Evolutionary conservation across 2,797 vertebrate species (phyloP).

Genomic region (Gallinago stenura): DNA sequence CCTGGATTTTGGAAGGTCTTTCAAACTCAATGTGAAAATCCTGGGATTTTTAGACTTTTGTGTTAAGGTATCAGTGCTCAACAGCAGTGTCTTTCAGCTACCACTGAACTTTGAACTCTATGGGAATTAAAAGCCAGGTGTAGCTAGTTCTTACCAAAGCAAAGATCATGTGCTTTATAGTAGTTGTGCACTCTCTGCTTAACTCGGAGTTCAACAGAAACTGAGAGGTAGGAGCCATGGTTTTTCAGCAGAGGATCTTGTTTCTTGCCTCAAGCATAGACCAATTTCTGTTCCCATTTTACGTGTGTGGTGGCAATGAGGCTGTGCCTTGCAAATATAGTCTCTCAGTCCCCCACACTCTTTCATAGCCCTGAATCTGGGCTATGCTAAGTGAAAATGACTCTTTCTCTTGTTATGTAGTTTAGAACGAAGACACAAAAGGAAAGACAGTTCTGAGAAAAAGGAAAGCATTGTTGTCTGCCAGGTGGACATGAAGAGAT

Average conservation of each 20-base stretch:
- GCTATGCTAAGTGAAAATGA: neutral
- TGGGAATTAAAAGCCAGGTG: neutral
- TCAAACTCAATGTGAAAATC: neutral
- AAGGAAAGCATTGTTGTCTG: neutral
- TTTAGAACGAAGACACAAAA: neutral
- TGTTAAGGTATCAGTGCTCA: neutral
- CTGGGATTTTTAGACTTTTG: neutral
- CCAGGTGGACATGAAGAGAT: neutral
- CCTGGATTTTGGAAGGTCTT: neutral
- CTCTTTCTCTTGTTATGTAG: neutral
- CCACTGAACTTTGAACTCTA: neutral
- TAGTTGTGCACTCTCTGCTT: neutral
- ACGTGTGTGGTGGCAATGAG: neutral
- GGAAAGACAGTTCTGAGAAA: neutral
- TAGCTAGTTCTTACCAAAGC: neutral
- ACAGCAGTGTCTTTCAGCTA: neutral
- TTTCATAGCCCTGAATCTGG: neutral
- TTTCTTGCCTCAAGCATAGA: neutral
- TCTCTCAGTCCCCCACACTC: neutral
- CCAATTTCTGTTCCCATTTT: neutral
- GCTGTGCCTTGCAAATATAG: neutral
- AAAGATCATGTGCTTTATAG: neutral
- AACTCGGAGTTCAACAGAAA: neutral
- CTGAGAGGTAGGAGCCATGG: neutral
- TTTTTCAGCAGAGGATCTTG: neutral